phyloP scores from a whole-genome alignment of 2,113 vertebrate species.

The Columbina picui region DNA sequence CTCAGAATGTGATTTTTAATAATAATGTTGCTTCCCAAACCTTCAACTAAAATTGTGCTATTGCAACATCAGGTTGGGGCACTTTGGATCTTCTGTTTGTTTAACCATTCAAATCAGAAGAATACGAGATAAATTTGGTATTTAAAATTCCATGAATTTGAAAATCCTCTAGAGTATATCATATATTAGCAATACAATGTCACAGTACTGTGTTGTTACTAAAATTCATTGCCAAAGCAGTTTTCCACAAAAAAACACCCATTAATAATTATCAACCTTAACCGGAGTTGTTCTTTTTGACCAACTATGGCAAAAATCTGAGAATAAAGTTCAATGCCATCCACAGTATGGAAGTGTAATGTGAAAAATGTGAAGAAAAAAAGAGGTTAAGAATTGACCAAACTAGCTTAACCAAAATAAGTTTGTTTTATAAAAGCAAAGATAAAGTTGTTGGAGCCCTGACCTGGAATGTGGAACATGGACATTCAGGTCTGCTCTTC shows the following conservation, averaged over 20 bases:
- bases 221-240: neutral
- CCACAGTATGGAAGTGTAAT: neutral
- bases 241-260: neutral
- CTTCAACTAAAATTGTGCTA: neutral
- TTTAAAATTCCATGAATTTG: neutral
- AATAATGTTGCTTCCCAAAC: neutral
- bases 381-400: neutral
- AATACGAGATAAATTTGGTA: neutral
- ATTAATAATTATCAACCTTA: neutral
- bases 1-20: neutral
- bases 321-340: neutral
- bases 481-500: neutral
- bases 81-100: neutral
- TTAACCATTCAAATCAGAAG: neutral
- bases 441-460: neutral
- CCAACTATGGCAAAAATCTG: neutral
- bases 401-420: neutral
- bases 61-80: neutral
- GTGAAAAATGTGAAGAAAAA: neutral
- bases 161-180: neutral
- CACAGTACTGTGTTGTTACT: neutral
- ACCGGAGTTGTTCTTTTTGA: neutral
- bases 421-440: neutral
- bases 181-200: neutral
- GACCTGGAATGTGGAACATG: neutral